Conservation (phyloP, 2,797 vertebrate species). For the Arnoldichthys spilopterus region DNA sequence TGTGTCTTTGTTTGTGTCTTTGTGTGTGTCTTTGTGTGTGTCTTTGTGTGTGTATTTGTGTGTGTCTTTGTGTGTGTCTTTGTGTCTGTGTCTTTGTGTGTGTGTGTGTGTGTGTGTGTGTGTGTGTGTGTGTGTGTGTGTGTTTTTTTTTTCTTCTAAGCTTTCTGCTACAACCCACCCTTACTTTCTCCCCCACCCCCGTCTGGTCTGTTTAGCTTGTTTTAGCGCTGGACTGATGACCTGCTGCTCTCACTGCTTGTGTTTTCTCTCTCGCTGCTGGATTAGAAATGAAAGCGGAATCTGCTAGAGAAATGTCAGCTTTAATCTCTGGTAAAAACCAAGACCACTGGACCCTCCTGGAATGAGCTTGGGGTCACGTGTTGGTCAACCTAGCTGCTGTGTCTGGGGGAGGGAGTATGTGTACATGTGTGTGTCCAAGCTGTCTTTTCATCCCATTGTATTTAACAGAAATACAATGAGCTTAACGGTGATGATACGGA, state of each 20-base stretch:
- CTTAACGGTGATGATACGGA: slow-evolving; percentile 24
- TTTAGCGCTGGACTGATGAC: not conserved
- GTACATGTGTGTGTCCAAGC: not conserved
- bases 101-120: not conserved
- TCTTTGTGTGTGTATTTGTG: too few species aligned
- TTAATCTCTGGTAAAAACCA: slow-evolving; percentile 54
- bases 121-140: not conserved
- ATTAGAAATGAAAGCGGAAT: slow-evolving; percentile 34
- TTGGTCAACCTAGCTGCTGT: slow-evolving; percentile 55
- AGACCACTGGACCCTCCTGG: slow-evolving; percentile 54
- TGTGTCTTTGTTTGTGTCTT: too few species aligned
- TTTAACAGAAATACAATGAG: slow-evolving; percentile 24
- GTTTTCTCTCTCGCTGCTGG: slow-evolving; percentile 6
- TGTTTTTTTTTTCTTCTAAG: not conserved
- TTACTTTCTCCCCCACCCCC: too few species aligned
- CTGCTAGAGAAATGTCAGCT: slow-evolving; percentile 57
- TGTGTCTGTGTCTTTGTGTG: too few species aligned
- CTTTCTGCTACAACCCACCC: too few species aligned
- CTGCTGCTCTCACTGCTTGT: not conserved
- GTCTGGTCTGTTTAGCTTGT: not conserved
- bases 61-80: too few species aligned
- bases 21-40: too few species aligned
- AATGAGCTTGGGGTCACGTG: slow-evolving; percentile 69
- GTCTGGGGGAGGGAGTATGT: not conserved
- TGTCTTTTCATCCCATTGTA: slow-evolving; percentile 26